Evolutionary conservation across 2,888 invertebrate genomes (phyloP).

Genomic region (Didymodactylos carnosus): DNA sequence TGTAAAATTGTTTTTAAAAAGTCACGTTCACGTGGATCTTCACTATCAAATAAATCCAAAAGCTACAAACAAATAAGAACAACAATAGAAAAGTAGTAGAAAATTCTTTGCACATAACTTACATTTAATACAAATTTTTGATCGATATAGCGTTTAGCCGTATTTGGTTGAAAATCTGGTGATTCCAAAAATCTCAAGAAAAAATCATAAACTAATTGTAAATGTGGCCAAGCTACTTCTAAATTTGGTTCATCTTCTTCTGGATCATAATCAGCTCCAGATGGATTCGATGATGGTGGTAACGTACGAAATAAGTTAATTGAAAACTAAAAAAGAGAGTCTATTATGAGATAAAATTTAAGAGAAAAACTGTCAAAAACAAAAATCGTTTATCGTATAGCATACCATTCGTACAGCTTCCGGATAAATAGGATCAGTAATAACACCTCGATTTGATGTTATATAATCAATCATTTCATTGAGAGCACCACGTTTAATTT

Average conservation of each 20-base stretch:
- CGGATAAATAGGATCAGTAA: conserved; percentile 89
- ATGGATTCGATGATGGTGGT: conserved; percentile 64
- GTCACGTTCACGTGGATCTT: conserved; percentile 95
- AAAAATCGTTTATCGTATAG: too few relatives aligned
- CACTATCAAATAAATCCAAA: conserved; percentile 92
- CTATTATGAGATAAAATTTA: not conserved
- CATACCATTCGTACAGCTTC: conserved; percentile 77
- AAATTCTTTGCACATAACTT: not conserved
- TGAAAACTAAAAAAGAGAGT: conserved; percentile 20
- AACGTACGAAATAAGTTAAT: conserved; percentile 82
- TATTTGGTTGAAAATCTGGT: conserved; percentile 86
- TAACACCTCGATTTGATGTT: conserved; percentile 65
- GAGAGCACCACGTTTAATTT: conserved; percentile 82
- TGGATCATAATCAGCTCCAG: conserved; percentile 70
- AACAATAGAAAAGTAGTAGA: not conserved
- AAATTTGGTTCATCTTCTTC: conserved; percentile 98
- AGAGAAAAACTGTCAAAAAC: not conserved
- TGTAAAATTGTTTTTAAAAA: conserved; percentile 95
- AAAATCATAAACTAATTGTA: conserved; percentile 87
- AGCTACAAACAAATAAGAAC: conserved; percentile 37
- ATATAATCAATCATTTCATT: conserved; percentile 95
- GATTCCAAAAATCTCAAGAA: conserved; percentile 94
- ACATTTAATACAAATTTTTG: conserved; percentile 88
- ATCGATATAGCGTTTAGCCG: conserved; percentile 81
- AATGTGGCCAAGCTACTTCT: conserved; percentile 97